A percentile compares a stretch with the other conserved stretches of the same genome.
Evolutionary conservation across 2,888 invertebrate species (phyloP).

Genomic region (Lamproptera curius): DNA sequence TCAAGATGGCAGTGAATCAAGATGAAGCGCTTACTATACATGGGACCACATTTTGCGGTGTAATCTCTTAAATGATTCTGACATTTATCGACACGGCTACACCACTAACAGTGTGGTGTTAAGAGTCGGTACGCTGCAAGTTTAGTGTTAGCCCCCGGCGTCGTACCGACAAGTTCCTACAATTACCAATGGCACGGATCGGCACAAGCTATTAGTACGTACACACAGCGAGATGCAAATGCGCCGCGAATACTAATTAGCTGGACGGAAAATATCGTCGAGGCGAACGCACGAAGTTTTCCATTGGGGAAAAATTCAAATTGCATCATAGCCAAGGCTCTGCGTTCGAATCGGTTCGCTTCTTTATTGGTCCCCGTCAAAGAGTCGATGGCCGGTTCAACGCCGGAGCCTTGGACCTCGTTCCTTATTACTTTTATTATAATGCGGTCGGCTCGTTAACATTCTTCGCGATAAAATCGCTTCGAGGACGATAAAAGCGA

Average conservation of each 20-base stretch:
- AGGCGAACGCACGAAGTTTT: slow-evolving; percentile 4
- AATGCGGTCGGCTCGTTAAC: slow-evolving; percentile 3
- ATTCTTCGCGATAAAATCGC: slow-evolving; percentile 11
- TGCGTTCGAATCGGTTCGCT: too few relatives aligned
- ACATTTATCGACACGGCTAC: slow-evolving; percentile 40
- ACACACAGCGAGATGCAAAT: slow-evolving; percentile 11
- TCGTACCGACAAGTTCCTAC: slow-evolving; percentile 39
- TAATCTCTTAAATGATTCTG: slow-evolving; percentile 38
- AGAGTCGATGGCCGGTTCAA: not conserved
- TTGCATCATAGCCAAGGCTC: not conserved
- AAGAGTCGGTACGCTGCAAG: slow-evolving; percentile 33
- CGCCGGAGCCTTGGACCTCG: not conserved
- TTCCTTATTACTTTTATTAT: slow-evolving; percentile 2
- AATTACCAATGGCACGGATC: slow-evolving; percentile 36
- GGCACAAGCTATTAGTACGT: slow-evolving; percentile 23
- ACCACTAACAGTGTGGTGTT: slow-evolving; percentile 42
- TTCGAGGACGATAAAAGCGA: not conserved
- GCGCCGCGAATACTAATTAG: slow-evolving; percentile 9
- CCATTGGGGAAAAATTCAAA: not conserved
- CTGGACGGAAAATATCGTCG: slow-evolving; percentile 11
- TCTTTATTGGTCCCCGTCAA: too few relatives aligned
- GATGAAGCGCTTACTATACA: too few relatives aligned
- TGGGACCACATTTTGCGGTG: slow-evolving; percentile 7
- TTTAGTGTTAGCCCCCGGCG: slow-evolving; percentile 45
- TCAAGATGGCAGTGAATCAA: slow-evolving; percentile 17